A percentile compares a stretch with the other conserved stretches of the same genome.
phyloP scores from a whole-genome alignment of 2,113 vertebrate species.

The Paramisgurnus dabryanus region DNA sequence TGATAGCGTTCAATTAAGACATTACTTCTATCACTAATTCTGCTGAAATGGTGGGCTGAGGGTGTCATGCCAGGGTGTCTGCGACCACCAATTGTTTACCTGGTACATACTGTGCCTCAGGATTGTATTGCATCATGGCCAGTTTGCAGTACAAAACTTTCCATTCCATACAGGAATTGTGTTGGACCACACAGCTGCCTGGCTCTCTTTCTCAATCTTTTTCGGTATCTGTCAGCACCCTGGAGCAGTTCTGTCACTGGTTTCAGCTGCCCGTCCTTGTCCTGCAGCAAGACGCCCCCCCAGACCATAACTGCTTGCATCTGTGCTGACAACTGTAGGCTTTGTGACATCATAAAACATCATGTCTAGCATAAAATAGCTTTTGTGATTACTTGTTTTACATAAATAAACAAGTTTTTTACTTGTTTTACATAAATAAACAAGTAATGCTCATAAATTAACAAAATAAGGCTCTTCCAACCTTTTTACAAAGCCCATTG shows the following conservation, averaged over 20 bases:
- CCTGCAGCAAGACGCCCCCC: background rate
- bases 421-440: background rate
- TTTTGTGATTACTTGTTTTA: background rate
- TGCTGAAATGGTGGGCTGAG: too few species aligned
- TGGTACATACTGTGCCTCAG: slow-evolving; percentile 6
- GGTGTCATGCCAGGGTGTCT: too few species aligned
- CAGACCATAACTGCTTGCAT: background rate
- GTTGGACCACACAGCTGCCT: slow-evolving; percentile 36
- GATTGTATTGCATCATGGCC: slow-evolving; percentile 47
- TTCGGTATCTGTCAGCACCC: slow-evolving; percentile 31
- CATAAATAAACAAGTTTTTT: slow-evolving; percentile 21
- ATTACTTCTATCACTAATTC: too few species aligned
- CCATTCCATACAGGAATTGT: slow-evolving; percentile 28
- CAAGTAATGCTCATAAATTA: too few species aligned
- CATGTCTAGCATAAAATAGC: background rate
- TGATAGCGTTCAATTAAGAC: too few species aligned
- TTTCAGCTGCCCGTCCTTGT: background rate
- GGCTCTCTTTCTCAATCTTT: slow-evolving; percentile 21
- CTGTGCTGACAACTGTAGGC: background rate
- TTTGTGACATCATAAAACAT: background rate
- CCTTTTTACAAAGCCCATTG: slow-evolving; percentile 10
- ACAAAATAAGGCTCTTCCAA: background rate
- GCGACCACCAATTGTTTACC: slow-evolving; percentile 14
- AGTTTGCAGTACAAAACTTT: slow-evolving; percentile 14
- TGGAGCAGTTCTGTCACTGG: background rate